Evolutionary conservation across 2,113 vertebrate genomes (phyloP), one percentile per base, ranked within the genome.

Genomic region (Pangasianodon hypophthalmus): DNA sequence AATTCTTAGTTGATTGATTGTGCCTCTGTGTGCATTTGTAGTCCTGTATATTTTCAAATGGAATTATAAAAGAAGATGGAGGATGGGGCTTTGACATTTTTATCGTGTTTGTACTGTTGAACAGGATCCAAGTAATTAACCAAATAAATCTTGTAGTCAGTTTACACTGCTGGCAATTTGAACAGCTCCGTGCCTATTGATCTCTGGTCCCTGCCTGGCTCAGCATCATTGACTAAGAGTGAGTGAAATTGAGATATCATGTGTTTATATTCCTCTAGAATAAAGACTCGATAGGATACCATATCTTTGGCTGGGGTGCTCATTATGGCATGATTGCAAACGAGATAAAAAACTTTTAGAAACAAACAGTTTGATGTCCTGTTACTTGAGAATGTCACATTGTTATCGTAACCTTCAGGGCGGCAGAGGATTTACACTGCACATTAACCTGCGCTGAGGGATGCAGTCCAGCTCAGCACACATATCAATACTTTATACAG

Each of bases 131-230:
- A 88, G 85, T 94, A 95, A 95, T 96, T 95, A 95, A 94, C 89
- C 79, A 89, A 94, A 94, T 95, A 94, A 94, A 94, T 95, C 94
- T 94, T 91, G 84, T 80, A 94, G 87, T 95, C 91, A 91, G 88
- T 93, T 94, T 94, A 91, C 91, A 90, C 91, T 71, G 90, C 91
- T 84, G 87, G 91, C 94, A 95, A 93, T 91, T 90, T 90, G 92
- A 91, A 92, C 87, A 86, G 89, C 90, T 93, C 85, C 92, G 87
- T 92, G 92, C 52, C 46, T 91, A 95, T 96, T 92, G 94, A 96
- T 95, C 87, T 84, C 73, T 3, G n/a, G 29, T 82, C 91, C 92
- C 32, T 52, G 90, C 89, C 88, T 91, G 90, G 92, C 92, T 91
- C 91, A 91, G 86, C 88, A 92, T 92, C 92, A 95, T 90, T 95